Evolutionary conservation across 2,888 invertebrate species (phyloP).

Genomic region (Ophion ellenae): DNA sequence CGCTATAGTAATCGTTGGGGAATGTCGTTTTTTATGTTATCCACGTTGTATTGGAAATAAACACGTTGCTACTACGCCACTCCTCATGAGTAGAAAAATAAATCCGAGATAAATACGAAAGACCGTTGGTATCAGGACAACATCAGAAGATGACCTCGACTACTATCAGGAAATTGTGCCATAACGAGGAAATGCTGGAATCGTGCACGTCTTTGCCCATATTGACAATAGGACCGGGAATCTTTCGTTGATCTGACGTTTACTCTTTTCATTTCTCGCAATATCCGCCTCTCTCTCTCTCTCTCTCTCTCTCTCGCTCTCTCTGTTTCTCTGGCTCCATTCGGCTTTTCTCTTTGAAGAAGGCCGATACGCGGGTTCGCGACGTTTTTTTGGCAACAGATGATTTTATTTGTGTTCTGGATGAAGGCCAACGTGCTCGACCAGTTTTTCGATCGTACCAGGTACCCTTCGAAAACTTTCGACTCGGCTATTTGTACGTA

Average conservation of each 20-base stretch:
- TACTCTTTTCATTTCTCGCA: slow-evolving; percentile 9
- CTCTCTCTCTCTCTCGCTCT: neutral
- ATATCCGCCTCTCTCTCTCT: neutral
- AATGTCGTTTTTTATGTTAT: too few relatives aligned
- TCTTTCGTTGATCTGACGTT: slow-evolving; percentile 19
- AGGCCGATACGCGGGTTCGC: slow-evolving; percentile 23
- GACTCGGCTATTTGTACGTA: slow-evolving; percentile 4
- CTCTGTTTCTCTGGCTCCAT: neutral
- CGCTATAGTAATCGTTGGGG: too few relatives aligned
- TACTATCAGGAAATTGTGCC: too few relatives aligned
- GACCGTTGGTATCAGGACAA: too few relatives aligned
- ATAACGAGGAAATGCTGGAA: too few relatives aligned
- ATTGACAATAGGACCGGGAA: neutral
- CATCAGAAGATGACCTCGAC: too few relatives aligned
- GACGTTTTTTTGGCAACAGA: slow-evolving; percentile 48
- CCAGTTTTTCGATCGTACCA: slow-evolving; percentile 41
- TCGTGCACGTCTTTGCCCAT: too few relatives aligned
- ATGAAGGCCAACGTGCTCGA: slow-evolving; percentile 60
- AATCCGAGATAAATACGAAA: too few relatives aligned
- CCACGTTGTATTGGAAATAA: too few relatives aligned
- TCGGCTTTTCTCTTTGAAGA: slow-evolving; percentile 45
- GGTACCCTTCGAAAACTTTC: neutral
- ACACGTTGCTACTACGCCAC: too few relatives aligned
- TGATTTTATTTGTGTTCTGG: slow-evolving; percentile 65
- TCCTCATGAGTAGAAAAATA: too few relatives aligned